Conservation (phyloP, 1,140 invertebrate genomes). For the Cotesia vestalis region DNA sequence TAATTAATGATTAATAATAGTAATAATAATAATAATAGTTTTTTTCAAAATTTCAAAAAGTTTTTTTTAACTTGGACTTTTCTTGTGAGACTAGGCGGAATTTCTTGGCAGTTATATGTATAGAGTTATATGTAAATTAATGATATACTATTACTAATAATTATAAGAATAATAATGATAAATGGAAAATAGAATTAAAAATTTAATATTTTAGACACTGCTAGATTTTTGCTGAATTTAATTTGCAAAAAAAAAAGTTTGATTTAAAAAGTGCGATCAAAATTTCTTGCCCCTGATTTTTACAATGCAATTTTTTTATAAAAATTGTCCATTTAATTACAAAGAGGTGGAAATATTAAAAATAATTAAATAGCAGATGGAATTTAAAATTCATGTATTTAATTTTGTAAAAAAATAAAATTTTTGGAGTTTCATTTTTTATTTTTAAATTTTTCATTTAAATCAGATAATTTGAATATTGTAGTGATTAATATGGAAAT, state of each 20-base stretch:
- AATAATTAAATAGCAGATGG: not conserved
- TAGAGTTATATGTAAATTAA: slow-evolving; percentile 18
- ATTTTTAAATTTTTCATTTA: no score
- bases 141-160: not conserved
- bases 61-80: slow-evolving; percentile 39
- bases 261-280: not conserved
- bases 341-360: not conserved
- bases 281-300: not conserved
- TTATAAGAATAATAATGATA: no score
- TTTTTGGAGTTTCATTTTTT: not conserved
- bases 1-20: no score
- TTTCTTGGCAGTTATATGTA: slow-evolving; percentile 15
- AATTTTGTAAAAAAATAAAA: not conserved
- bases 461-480: not conserved
- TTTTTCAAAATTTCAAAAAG: no score
- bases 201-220: slow-evolving; percentile 5
- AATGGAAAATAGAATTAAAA: not conserved
- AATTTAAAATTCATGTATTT: not conserved
- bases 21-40: no score
- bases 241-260: not conserved
- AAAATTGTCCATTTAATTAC: not conserved
- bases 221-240: not conserved
- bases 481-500: slow-evolving; percentile 2
- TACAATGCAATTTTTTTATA: not conserved
- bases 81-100: slow-evolving; percentile 6